Base-by-base conservation (phyloP, 2,113 vertebrate genomes). In the Prietella phreatophila region DNA sequence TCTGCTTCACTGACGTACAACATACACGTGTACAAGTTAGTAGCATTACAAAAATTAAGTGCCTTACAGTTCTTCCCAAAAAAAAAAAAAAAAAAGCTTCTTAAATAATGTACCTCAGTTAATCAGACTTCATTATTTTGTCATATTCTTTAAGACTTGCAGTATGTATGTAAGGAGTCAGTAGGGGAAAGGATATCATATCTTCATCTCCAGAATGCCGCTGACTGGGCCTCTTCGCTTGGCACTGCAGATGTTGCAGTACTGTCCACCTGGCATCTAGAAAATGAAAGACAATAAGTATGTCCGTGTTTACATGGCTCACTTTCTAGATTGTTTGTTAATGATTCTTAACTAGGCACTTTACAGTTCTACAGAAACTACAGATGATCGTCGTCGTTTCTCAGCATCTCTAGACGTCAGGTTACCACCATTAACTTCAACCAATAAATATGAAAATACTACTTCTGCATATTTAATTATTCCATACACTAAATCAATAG, bases 231-330 rank as follows among this genome's bases (percentile, higher is more conserved):
- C 96, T 30, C 96, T 95, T 84, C 93, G 96, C 92, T 99, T 99
- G 17, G 98, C 98, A 79, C 97, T 99, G 95, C 98, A 99, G 95
- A 99, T 98, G 92, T 97, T 99, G 92, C 98, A 99, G 93, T 98
- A 99, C 93, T 98, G 97, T 22, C 95, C 89, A 20, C 95, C 92
- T 22, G 96, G 96, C 39, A 94, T 91, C 98, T 99, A 90, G 60
- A 92, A 93, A 80, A 20, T 0, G 6, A 91, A 80, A 88, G 19
- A 87, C 19, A 60, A 85, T 82, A 75, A 1, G n/a, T 9, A 15
- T 36, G 61, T n/a, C 27, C 25, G 82, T 56, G 19, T 19, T 58
- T 36, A 69, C 56, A 6, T 5, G 50, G 15, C 30, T 60, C 47
- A 47, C 13, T 82, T 20, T 13, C 8, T 60, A 60, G 53, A 81